phyloP scores from a whole-genome alignment of 2,797 vertebrate genomes.

The Danio kyathit region DNA sequence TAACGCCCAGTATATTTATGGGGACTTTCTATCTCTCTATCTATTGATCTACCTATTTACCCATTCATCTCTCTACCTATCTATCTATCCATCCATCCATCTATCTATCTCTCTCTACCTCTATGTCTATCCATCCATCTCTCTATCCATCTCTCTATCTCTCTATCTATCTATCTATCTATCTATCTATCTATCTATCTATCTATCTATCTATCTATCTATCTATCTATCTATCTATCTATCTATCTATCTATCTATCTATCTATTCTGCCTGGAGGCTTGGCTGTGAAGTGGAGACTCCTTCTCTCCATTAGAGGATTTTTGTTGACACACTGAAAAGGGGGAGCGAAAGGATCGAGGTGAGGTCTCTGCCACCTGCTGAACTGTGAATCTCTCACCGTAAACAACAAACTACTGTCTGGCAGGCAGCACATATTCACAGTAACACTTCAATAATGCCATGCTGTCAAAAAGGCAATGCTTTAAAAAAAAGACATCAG shows the following conservation, averaged over 20 bases:
- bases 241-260: not conserved
- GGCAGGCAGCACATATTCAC: constrained; percentile 16
- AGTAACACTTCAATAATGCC: constrained; percentile 67
- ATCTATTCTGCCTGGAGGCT: not conserved
- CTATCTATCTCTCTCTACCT: no score
- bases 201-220: not conserved
- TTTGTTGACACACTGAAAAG: constrained; percentile 36
- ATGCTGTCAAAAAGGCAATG: constrained; percentile 38
- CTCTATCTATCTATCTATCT: not conserved
- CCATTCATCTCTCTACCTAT: no score
- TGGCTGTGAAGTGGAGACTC: not conserved
- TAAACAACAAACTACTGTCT: constrained; percentile 52
- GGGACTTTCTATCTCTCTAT: no score
- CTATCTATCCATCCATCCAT: no score
- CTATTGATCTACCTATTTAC: no score
- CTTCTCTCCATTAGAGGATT: constrained; percentile 4
- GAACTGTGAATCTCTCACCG: constrained; percentile 53
- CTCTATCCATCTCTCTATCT: no score
- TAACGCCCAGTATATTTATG: no score
- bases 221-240: not conserved
- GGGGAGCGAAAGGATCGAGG: constrained; percentile 14
- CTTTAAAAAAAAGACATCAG: constrained; percentile 26
- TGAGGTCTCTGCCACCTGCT: constrained; percentile 45
- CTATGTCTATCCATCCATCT: no score
- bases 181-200: not conserved